Conservation (phyloP, 1,140 invertebrate species). For the Euura saliciscinereae region DNA sequence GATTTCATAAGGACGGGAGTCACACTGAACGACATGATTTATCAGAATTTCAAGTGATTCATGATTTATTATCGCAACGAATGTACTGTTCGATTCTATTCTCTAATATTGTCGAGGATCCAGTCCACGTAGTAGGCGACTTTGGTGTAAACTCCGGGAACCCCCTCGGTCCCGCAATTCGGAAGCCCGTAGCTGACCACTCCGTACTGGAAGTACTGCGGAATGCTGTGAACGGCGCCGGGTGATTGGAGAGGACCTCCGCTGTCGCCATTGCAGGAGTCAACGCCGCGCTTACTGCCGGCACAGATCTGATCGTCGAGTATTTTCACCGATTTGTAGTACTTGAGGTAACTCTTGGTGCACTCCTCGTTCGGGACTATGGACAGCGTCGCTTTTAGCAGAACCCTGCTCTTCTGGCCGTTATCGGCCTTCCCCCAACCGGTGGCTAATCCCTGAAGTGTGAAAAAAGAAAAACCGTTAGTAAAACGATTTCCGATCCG, state of each 20-base stretch:
- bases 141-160: constrained; percentile 70
- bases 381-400: constrained; percentile 62
- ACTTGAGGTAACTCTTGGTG: constrained; percentile 46
- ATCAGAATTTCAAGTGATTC: too few species aligned
- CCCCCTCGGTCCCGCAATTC: constrained; percentile 59
- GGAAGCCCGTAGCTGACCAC: constrained; percentile 62
- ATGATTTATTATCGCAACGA: too few species aligned
- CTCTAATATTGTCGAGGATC: constrained; percentile 65
- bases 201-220: constrained; percentile 55
- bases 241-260: constrained; percentile 59
- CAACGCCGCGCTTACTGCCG: constrained; percentile 58
- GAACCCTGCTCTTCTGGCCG: constrained; percentile 50
- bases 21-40: too few species aligned
- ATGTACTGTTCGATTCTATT: constrained; percentile 20
- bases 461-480: not conserved
- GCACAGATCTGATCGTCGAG: constrained; percentile 65
- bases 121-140: constrained; percentile 68
- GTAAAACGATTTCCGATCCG: not conserved
- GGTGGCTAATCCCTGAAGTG: constrained; percentile 51
- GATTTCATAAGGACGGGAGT: too few species aligned
- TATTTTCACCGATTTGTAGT: constrained; percentile 28
- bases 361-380: constrained; percentile 56
- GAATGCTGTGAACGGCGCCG: constrained; percentile 25
- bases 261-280: constrained; percentile 58
- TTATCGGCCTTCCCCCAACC: constrained; percentile 68